Percentiles rank a stretch among this genome's conserved stretches.
These are phyloP conservation scores for Epirrita christyi DNA, from an alignment of 2,888 invertebrate species.

Conservation along the genomic window DNA sequence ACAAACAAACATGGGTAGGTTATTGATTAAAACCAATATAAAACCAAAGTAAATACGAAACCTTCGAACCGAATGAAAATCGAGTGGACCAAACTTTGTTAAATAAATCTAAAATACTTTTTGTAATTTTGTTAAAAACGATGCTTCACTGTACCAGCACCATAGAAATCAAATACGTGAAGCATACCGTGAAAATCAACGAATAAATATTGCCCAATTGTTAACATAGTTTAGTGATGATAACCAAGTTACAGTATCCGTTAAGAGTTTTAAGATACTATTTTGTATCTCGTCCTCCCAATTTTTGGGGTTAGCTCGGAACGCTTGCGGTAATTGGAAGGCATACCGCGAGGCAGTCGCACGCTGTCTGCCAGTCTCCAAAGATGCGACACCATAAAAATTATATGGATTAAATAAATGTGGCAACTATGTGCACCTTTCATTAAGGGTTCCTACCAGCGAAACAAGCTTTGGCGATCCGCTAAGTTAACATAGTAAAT, in stretches of 20 bases:
- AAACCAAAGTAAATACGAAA: slow-evolving; percentile 14
- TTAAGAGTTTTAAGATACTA: slow-evolving; percentile 72
- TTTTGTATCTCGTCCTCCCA: slow-evolving; percentile 57
- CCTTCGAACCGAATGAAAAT: too few relatives aligned
- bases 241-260: slow-evolving; percentile 45
- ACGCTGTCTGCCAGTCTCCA: slow-evolving; percentile 59
- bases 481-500: too few relatives aligned
- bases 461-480: too few relatives aligned
- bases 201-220: slow-evolving; percentile 41
- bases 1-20: slow-evolving; percentile 1
- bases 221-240: slow-evolving; percentile 52
- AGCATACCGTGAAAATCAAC: slow-evolving; percentile 37
- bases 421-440: slow-evolving; percentile 38
- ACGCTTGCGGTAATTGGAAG: slow-evolving; percentile 69
- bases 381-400: slow-evolving; percentile 45
- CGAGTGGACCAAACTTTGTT: too few relatives aligned
- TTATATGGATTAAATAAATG: slow-evolving; percentile 56
- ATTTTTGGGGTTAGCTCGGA: slow-evolving; percentile 64
- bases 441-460: too few relatives aligned
- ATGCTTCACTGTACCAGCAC: slow-evolving; percentile 10
- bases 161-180: slow-evolving; percentile 24
- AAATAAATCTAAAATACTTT: too few relatives aligned
- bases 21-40: slow-evolving; percentile 5
- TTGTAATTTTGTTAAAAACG: slow-evolving; percentile 29
- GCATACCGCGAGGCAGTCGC: slow-evolving; percentile 63